Evolutionary conservation across 2,888 invertebrate species (phyloP).

Genomic region (Macropis europaea): DNA sequence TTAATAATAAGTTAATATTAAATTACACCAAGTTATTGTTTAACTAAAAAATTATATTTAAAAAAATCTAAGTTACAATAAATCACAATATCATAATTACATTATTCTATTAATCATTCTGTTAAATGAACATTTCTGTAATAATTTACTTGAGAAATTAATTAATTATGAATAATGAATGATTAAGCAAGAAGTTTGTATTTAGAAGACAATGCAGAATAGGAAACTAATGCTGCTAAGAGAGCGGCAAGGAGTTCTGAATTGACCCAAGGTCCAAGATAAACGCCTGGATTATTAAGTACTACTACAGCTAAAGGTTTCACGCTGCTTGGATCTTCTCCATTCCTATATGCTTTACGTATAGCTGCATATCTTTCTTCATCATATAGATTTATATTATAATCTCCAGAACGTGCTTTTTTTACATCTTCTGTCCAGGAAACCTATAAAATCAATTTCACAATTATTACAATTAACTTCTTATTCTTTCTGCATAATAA

Average conservation of each 20-base stretch:
- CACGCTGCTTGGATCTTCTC: slow-evolving; percentile 85
- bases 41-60: slow-evolving; percentile 9
- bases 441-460: slow-evolving; percentile 82
- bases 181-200: slow-evolving; percentile 88
- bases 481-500: background rate
- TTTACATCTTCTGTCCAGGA: slow-evolving; percentile 96
- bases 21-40: background rate
- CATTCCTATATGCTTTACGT: slow-evolving; percentile 89
- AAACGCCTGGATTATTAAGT: slow-evolving; percentile 89
- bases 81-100: background rate
- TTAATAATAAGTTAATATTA: slow-evolving; percentile 10
- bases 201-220: slow-evolving; percentile 92
- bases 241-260: slow-evolving; percentile 94
- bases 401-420: slow-evolving; percentile 90
- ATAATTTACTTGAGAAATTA: slow-evolving; percentile 12
- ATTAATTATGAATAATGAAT: slow-evolving; percentile 17
- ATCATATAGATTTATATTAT: slow-evolving; percentile 90
- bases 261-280: slow-evolving; percentile 95
- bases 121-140: slow-evolving; percentile 11
- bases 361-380: slow-evolving; percentile 95
- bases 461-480: background rate
- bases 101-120: background rate
- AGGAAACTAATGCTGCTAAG: slow-evolving; percentile 89
- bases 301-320: slow-evolving; percentile 87
- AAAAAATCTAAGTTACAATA: background rate